Evolutionary conservation across 1,140 invertebrate genomes (phyloP), one percentile per base, ranked within the genome.

Genomic region (Drosophila novamexicana): DNA sequence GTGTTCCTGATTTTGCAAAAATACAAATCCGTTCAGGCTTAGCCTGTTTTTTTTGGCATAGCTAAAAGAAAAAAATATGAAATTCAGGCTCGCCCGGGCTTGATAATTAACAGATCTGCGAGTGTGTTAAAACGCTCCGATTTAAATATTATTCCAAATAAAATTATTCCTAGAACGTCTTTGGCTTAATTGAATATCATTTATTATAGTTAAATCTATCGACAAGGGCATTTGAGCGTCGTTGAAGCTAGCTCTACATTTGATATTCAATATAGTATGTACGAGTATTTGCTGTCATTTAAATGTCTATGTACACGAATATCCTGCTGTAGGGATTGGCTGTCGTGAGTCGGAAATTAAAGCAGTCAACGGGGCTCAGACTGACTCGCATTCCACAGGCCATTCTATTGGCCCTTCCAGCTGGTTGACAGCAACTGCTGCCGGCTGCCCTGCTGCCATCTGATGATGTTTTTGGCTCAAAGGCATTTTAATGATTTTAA

Each of bases 401-500:
- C 34, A 50, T 42, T 50, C 18, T 59, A 63, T 37, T 32, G 29
- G 18, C 40, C 64, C 66, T 49, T 66, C 36, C 36, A 63, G 34
- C 52, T 47, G 42, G 57, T 16, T 68, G 58, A 63, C 49, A 73
- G 42, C n/a, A 59, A 71, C 47, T 34, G 22, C 44, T 7, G 57
- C 29, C 32, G 49, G 47, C n/a, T 18, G 9, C 44, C 12, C 29
- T 49, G 37, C 39, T 57, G 29, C 47, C 22, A 29, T 58, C 44
- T 62, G 45, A 36, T 37, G 66, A 56, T 66, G 73, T 67, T 67
- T 67, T 61, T 68, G 68, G 53, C 79, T 86, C 59, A 79, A 82
- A 88, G 82, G 83, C 62, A 86, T 88, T 86, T 86, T 83, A 86
- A 86, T 86, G 82, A 88, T 88, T 86, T 86, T 86, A 86, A 86